Percentiles rank a stretch among this genome's conserved stretches.
phyloP scores from a whole-genome alignment of 2,797 vertebrate species.

The Myotis vivesi region DNA sequence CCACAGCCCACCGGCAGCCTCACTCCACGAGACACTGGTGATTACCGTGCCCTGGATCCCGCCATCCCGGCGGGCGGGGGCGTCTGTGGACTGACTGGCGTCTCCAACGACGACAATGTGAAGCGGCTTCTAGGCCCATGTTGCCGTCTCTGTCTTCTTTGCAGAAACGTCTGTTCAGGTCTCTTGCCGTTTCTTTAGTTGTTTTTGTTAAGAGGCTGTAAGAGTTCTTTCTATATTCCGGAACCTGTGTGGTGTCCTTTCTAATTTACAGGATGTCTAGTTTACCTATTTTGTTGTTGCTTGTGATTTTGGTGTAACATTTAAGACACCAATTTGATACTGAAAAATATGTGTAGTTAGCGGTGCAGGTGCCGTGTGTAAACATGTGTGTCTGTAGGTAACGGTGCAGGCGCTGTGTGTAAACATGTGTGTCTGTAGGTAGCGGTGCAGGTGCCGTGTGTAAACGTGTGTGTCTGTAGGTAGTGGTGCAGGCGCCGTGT shows the following conservation, averaged over 20 bases:
- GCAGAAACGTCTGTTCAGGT: neutral
- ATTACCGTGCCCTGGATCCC: rapidly evolving
- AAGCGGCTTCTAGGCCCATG: rapidly evolving
- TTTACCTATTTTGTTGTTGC: neutral
- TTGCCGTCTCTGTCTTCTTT: neutral
- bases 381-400: too few relatives aligned
- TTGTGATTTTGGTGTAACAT: neutral
- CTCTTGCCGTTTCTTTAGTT: neutral
- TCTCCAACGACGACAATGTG: rapidly evolving
- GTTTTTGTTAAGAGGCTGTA: neutral
- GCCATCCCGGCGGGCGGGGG: rapidly evolving
- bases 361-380: too few relatives aligned
- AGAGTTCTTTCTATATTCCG: neutral
- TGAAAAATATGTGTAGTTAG: too few relatives aligned
- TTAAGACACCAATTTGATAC: neutral
- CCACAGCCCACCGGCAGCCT: too few relatives aligned
- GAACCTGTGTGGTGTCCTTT: neutral
- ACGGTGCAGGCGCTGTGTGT: too few relatives aligned
- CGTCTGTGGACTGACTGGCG: neutral
- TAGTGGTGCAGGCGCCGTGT: rapidly evolving
- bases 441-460: too few relatives aligned
- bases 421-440: too few relatives aligned
- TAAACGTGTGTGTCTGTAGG: too few relatives aligned
- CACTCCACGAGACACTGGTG: rapidly evolving
- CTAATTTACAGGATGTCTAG: rapidly evolving